Percentiles rank a stretch among this genome's conserved stretches.
These are phyloP conservation scores for Caenorhabditis sp. DNA, from an alignment of 2,888 invertebrate genomes.

Conservation along the genomic window DNA sequence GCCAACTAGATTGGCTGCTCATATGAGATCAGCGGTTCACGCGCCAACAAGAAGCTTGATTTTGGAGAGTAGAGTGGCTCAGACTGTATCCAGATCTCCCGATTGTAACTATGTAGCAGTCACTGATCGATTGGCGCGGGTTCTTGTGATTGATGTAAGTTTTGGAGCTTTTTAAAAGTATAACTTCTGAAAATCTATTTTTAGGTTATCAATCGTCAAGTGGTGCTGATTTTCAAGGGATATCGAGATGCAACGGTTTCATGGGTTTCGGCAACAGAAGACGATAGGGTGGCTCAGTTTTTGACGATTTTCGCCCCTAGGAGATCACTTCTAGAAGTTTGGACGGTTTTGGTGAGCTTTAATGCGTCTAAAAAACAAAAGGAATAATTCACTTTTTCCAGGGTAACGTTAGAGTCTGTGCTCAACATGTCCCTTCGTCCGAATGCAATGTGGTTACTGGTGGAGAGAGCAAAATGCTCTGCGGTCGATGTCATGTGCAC, in stretches of 20 bases:
- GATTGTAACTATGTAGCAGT: constrained; percentile 52
- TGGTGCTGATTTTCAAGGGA: constrained; percentile 94
- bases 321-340: constrained; percentile 92
- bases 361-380: neutral
- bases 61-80: constrained; percentile 57
- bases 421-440: constrained; percentile 60
- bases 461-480: constrained; percentile 62
- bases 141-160: constrained; percentile 90
- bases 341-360: constrained; percentile 89
- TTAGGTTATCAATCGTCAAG: constrained; percentile 86
- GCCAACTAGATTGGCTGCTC: constrained; percentile 65
- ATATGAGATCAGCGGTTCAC: constrained; percentile 53
- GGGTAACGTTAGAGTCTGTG: constrained; percentile 66
- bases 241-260: constrained; percentile 90
- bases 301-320: constrained; percentile 94
- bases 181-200: neutral
- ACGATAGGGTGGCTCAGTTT: constrained; percentile 86
- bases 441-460: constrained; percentile 61
- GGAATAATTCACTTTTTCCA: constrained; percentile 11
- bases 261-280: constrained; percentile 71
- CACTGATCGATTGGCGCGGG: constrained; percentile 87
- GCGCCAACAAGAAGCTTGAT: constrained; percentile 58
- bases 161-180: constrained; percentile 2
- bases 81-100: constrained; percentile 52
- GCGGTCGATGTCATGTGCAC: constrained; percentile 52